Evolutionary conservation across 2,113 vertebrate species (phyloP), one percentile per base, ranked within the genome.

Genomic region (Tenebrosternarchus preto): DNA sequence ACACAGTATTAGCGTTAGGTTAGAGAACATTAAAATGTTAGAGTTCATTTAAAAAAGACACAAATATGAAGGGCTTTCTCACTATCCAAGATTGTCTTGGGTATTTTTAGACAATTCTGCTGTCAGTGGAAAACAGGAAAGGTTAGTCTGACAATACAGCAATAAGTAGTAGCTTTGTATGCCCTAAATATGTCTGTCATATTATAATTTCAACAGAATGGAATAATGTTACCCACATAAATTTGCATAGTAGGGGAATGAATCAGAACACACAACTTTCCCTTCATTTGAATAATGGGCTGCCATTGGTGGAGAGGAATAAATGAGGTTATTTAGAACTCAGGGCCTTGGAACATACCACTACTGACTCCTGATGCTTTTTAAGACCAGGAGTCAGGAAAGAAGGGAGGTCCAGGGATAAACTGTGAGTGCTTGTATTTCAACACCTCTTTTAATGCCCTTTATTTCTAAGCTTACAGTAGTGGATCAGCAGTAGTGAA

Each of bases 111-210:
- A 90, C 88, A 91, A 90, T 89, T 87, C 86, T 89, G 89, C 85
- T 89, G 88, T 91, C 88, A 85, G 33, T 88, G 85, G 86, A 81
- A 87, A 89, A 84, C 86, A 84, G 90, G 86, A 89, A 85, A 88
- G 89, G 85, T 88, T 88, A 90, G 86, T 88, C 88, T 91, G 89
- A 90, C 85, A 86, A 89, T 90, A 90, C 90, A 93, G 91, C 92
- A 93, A 93, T 93, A 93, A 93, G 91, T 90, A 89, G 90, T 90
- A 81, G 78, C 90, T 89, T 88, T 92, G 89, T 90, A 85, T 90
- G 89, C 91, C 90, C 90, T 86, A 85, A 87, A 80, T 86, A 77
- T 27, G 75, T 73, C 72, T 59, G 87, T 22, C 87, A 84, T 83
- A 92, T 87, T 84, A 86, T 83, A 87, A 83, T 89, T 90, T 84